A percentile compares a stretch with the other conserved stretches of the same genome.
Evolutionary conservation across 2,797 vertebrate species (phyloP).

Genomic region (Spizella passerina): DNA sequence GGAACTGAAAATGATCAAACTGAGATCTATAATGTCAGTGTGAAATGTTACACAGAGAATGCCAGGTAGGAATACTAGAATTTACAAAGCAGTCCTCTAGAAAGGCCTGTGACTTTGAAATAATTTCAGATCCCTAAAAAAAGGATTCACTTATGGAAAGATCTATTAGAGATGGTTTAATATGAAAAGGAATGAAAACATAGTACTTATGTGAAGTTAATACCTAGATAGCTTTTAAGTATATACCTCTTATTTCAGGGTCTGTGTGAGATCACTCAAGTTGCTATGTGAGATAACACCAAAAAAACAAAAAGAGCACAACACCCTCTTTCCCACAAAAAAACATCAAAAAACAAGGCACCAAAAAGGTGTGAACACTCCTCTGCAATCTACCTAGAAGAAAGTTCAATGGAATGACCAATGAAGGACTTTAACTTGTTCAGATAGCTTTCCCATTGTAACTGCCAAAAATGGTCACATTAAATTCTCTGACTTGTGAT

Average conservation of each 20-base stretch:
- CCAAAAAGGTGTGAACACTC: not conserved
- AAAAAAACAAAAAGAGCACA: not conserved
- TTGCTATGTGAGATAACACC: not conserved
- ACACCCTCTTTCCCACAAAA: not conserved
- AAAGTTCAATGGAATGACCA: not conserved
- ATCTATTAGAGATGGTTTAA: not conserved
- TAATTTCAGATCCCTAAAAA: not conserved
- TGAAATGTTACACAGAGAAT: not conserved
- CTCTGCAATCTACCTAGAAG: not conserved
- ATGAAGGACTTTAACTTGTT: not conserved
- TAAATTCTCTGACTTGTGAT: not conserved
- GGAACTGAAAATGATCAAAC: not conserved
- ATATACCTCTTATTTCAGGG: not conserved
- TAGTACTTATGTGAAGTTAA: not conserved
- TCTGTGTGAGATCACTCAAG: not conserved
- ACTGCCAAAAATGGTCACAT: not conserved
- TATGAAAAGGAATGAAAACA: not conserved
- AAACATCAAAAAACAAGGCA: not conserved
- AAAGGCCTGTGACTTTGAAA: not conserved
- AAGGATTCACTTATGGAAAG: not conserved
- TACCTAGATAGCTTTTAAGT: not conserved
- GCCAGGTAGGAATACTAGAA: not conserved
- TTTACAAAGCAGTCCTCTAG: not conserved
- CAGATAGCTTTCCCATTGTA: not conserved
- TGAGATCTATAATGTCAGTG: not conserved